Percentiles rank a stretch among this genome's conserved stretches.
Evolutionary conservation across 2,888 invertebrate genomes (phyloP).

Genomic region (Coelopa pilipes): DNA sequence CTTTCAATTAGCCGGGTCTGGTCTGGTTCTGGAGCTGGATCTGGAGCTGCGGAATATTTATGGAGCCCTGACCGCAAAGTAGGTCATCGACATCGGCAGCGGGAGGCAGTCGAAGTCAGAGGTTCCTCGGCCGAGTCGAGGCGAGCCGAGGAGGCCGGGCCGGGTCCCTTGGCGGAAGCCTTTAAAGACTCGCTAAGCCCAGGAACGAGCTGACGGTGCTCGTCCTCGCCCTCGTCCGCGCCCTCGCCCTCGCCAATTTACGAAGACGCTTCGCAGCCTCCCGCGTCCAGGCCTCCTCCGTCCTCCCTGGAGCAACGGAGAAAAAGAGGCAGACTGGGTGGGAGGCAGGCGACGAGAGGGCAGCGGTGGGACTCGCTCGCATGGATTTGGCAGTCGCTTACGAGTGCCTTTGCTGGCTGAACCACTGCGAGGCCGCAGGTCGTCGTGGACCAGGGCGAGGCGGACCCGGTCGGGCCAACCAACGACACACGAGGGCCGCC

Average conservation of each 20-base stretch:
- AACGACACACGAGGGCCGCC: constrained; percentile 11
- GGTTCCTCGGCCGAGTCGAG: too few species aligned
- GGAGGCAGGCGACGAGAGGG: background rate
- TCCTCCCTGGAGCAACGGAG: background rate
- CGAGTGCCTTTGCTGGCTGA: constrained; percentile 42
- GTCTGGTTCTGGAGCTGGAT: too few species aligned
- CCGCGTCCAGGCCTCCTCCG: background rate
- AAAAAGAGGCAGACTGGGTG: background rate
- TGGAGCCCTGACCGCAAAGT: too few species aligned
- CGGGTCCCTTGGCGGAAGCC: too few species aligned
- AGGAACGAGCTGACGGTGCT: constrained; percentile 3
- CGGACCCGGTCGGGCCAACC: background rate
- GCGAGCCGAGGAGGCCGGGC: too few species aligned
- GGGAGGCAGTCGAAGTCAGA: too few species aligned
- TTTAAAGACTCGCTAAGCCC: constrained; percentile 27
- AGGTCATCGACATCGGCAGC: too few species aligned
- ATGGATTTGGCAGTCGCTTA: constrained; percentile 44
- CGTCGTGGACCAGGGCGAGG: background rate
- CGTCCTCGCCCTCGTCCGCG: too few species aligned
- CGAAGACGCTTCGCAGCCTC: background rate
- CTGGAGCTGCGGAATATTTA: too few species aligned
- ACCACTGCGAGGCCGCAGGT: constrained; percentile 38
- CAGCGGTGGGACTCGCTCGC: constrained; percentile 15
- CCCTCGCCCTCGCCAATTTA: constrained; percentile 2
- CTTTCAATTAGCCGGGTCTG: too few species aligned